Conservation (phyloP, 2,113 vertebrate genomes). For the Hyla sarda region DNA sequence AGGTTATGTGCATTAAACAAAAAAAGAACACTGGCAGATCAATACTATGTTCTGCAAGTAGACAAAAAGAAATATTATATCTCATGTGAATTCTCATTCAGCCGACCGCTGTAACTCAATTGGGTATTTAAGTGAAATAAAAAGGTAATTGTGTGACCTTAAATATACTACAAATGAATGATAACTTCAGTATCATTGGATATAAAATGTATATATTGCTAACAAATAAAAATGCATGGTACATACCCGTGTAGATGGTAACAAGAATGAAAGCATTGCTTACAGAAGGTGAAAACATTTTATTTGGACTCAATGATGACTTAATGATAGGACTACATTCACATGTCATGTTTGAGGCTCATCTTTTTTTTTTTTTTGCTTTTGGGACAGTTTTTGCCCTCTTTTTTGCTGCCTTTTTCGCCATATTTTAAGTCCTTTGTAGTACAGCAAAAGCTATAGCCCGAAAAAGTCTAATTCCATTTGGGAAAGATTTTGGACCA, state of each 20-base stretch:
- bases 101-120: not conserved
- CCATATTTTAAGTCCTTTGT: too few species aligned
- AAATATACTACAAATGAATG: not conserved
- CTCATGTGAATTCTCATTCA: constrained; percentile 27
- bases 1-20: constrained; percentile 17
- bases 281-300: too few species aligned
- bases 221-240: not conserved
- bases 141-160: constrained; percentile 1
- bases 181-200: not conserved
- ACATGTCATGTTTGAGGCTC: too few species aligned
- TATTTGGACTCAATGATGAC: too few species aligned
- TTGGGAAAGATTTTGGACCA: too few species aligned
- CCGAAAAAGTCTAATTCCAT: too few species aligned
- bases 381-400: too few species aligned
- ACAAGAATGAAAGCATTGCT: not conserved
- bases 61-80: constrained; percentile 32
- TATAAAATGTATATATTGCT: not conserved
- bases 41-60: constrained; percentile 42
- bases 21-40: constrained; percentile 36
- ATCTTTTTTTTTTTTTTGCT: too few species aligned
- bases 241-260: not conserved
- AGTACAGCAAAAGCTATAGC: too few species aligned
- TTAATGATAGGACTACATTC: too few species aligned
- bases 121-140: not conserved
- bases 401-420: too few species aligned